phyloP scores from a whole-genome alignment of 2,797 vertebrate genomes.

The Tarsius wallacei region DNA sequence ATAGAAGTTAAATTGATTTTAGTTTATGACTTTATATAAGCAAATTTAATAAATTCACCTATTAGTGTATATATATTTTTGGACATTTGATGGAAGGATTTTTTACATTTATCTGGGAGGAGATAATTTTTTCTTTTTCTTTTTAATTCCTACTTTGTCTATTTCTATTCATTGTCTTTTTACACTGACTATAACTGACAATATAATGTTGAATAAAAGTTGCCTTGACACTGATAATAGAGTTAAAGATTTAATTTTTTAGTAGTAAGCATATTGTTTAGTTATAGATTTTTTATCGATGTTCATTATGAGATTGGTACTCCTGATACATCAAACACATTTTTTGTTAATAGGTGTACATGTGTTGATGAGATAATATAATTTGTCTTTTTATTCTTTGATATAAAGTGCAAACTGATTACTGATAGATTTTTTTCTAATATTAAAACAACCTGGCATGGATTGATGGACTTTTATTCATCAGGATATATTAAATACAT shows the following conservation, averaged over 20 bases:
- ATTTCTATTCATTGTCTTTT: neutral
- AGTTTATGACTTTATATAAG: neutral
- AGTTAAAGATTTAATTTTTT: neutral
- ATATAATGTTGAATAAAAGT: neutral
- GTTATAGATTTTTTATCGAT: neutral
- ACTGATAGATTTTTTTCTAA: neutral
- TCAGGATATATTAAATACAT: neutral
- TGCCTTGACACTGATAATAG: slow-evolving; percentile 2
- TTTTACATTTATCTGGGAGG: neutral
- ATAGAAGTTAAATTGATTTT: slow-evolving; percentile 25
- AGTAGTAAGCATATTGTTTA: neutral
- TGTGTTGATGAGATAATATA: neutral
- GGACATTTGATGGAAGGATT: neutral
- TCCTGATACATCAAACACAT: neutral
- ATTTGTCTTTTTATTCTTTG: neutral
- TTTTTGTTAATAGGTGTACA: neutral
- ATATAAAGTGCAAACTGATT: neutral
- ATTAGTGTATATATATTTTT: neutral
- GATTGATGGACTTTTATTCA: neutral
- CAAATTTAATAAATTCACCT: neutral
- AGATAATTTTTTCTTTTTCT: neutral
- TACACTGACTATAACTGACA: neutral
- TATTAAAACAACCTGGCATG: neutral
- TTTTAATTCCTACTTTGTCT: neutral
- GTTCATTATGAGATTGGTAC: neutral